These are phyloP conservation scores for Drosophila anomalipes DNA, from an alignment of 2,888 invertebrate species.

Conservation along the genomic window DNA sequence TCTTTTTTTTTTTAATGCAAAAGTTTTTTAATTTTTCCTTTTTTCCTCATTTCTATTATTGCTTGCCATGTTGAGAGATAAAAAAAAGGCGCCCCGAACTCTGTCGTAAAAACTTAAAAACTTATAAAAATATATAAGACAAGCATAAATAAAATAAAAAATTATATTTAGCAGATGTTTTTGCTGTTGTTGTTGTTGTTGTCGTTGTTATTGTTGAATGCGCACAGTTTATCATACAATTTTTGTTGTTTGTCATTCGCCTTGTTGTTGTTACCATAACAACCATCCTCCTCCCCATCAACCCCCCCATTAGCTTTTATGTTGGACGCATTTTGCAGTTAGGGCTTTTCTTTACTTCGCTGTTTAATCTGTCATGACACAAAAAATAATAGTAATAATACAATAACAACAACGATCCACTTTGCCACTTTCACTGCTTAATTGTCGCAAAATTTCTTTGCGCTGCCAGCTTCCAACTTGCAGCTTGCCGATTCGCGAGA, in stretches of 20 bases:
- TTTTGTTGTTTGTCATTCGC: constrained; percentile 22
- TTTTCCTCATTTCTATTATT: constrained; percentile 1
- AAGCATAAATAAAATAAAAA: constrained; percentile 28
- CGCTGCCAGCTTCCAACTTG: constrained; percentile 23
- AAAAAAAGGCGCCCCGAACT: neutral
- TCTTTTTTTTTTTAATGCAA: constrained; percentile 3
- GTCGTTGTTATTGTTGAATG: constrained; percentile 18
- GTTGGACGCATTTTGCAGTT: constrained; percentile 13
- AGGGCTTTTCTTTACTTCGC: constrained; percentile 14
- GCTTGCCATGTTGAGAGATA: constrained; percentile 16
- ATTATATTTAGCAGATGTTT: constrained; percentile 41
- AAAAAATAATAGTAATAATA: constrained; percentile 37
- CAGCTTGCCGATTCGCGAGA: constrained; percentile 17
- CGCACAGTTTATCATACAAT: constrained; percentile 28
- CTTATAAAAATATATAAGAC: constrained; percentile 13
- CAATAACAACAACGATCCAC: constrained; percentile 46
- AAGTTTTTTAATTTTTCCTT: neutral
- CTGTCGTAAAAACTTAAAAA: constrained; percentile 3
- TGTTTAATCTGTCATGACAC: constrained; percentile 28
- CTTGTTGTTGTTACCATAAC: neutral
- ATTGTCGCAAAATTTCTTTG: constrained; percentile 76
- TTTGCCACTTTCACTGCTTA: constrained; percentile 71
- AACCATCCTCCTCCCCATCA: neutral
- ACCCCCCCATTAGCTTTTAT: neutral
- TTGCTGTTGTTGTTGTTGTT: constrained; percentile 1